Evolutionary conservation across 2,888 invertebrate species (phyloP).

Genomic region (Hydrotaea diabolus): DNA sequence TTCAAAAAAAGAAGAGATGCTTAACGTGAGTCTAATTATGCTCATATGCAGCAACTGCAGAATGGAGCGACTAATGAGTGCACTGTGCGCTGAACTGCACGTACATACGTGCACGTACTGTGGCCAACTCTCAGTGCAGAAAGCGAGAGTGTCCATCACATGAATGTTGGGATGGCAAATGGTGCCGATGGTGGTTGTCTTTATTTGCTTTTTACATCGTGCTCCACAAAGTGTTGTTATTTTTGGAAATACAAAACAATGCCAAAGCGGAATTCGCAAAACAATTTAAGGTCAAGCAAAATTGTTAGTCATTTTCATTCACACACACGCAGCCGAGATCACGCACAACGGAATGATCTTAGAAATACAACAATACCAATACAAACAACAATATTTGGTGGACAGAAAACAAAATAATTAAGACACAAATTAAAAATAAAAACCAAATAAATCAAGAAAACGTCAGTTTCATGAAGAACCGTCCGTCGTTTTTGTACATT

Average conservation of each 20-base stretch:
- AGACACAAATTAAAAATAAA: slow-evolving; percentile 7
- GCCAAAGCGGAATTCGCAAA: slow-evolving; percentile 66
- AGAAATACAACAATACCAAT: not conserved
- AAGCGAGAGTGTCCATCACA: slow-evolving; percentile 34
- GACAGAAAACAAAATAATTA: slow-evolving; percentile 19
- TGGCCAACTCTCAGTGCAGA: slow-evolving; percentile 21
- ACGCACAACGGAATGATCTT: not conserved
- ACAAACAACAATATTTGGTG: not conserved
- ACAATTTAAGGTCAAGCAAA: slow-evolving; percentile 64
- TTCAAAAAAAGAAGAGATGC: slow-evolving; percentile 24
- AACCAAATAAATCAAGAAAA: not conserved
- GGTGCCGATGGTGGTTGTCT: not conserved
- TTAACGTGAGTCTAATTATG: not conserved
- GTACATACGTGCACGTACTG: not conserved
- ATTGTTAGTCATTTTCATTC: slow-evolving; percentile 60
- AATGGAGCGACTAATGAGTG: no score
- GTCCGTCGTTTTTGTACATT: not conserved
- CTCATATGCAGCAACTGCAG: not conserved
- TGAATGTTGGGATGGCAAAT: not conserved
- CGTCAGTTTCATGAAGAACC: not conserved
- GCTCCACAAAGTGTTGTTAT: slow-evolving; percentile 51
- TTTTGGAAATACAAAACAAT: slow-evolving; percentile 65
- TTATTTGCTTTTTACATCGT: slow-evolving; percentile 6
- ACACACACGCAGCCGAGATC: no score
- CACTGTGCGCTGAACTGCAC: not conserved